These are phyloP conservation scores for Sepiola atlantica DNA, from an alignment of 2,888 invertebrate genomes.

Conservation along the genomic window DNA sequence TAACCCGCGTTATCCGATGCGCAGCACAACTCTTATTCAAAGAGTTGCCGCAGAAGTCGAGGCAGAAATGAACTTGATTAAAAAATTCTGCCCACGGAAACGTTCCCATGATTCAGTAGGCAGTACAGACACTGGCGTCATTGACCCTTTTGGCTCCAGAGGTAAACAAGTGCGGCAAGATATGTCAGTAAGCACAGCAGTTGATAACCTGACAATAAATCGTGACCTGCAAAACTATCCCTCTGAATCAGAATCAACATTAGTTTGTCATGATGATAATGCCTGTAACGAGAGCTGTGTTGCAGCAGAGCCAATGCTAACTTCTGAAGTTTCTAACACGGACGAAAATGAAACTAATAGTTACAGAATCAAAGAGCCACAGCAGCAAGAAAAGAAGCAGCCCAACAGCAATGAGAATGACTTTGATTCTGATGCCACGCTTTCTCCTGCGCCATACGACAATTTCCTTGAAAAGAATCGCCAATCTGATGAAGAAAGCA, in stretches of 20 bases:
- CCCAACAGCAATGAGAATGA: background rate
- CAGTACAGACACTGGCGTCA: background rate
- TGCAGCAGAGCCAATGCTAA: background rate
- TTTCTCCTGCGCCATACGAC: constrained; percentile 23
- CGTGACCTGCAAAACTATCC: background rate
- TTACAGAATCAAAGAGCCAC: background rate
- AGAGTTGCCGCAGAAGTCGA: constrained; percentile 57
- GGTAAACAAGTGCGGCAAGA: background rate
- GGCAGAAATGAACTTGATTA: constrained; percentile 41
- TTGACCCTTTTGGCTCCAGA: background rate
- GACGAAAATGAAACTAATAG: background rate
- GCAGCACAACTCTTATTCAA: constrained; percentile 56
- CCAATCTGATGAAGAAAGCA: constrained; percentile 2
- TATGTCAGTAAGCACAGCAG: background rate
- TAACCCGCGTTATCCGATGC: constrained; percentile 52
- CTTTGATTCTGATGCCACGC: constrained; percentile 37
- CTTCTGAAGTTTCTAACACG: background rate
- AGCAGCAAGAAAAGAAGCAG: background rate
- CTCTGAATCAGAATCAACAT: background rate
- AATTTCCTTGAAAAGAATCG: background rate
- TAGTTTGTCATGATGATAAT: background rate
- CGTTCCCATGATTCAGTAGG: constrained; percentile 41
- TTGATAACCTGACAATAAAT: background rate
- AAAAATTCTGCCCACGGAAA: constrained; percentile 1
- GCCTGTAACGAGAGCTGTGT: background rate